Evolutionary conservation across 2,888 invertebrate genomes (phyloP), one percentile per base, ranked within the genome.

Genomic region (Heteropelma amictum): DNA sequence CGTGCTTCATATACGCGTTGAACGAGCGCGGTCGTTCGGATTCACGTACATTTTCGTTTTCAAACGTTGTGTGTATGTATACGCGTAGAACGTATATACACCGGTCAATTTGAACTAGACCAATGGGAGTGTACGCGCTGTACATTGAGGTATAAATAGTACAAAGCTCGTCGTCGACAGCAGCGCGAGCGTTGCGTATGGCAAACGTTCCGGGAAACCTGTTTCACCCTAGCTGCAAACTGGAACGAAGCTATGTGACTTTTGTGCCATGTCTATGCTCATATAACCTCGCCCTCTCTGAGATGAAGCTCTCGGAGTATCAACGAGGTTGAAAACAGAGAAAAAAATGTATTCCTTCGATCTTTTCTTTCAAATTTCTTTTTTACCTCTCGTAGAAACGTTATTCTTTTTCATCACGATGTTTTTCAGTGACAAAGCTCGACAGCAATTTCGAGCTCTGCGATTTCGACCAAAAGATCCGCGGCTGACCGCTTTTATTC

Each of bases 141-240:
- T 54, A 47, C 35, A 49, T 51, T 54, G 49, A 14, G 40, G 49
- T 71, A 71, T 64, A 71, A 71, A 71, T 71, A 71, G 71, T 51
- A 49, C 53, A 65, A 70, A 72, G 53, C 65, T 60, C 65, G 72
- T 65, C 65, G 60, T 51, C 49, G 40, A 23, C 19, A n/a, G n/a
- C n/a, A n/a, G n/a, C n/a, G n/a, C n/a, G n/a, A n/a, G 14, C 17
- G 26, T 35, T 12, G 33, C 35, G 51, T 67, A 72, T 60, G 42
- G 28, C 72, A 38, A 56, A 21, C 38, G 58, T 69, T 69, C 17
- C 53, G 51, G 61, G 67, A 72, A 77, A 72, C 64, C 72, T 67
- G 64, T 45, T 71, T 71, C 28, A 64, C 35, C 61, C 63, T 26
- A 28, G 70, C 35, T 35, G 33, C 54, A 70, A 63, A 71, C 64